A percentile compares a stretch with the other conserved stretches of the same genome.
phyloP scores from a whole-genome alignment of 2,888 invertebrate genomes.

The Antitype chi region DNA sequence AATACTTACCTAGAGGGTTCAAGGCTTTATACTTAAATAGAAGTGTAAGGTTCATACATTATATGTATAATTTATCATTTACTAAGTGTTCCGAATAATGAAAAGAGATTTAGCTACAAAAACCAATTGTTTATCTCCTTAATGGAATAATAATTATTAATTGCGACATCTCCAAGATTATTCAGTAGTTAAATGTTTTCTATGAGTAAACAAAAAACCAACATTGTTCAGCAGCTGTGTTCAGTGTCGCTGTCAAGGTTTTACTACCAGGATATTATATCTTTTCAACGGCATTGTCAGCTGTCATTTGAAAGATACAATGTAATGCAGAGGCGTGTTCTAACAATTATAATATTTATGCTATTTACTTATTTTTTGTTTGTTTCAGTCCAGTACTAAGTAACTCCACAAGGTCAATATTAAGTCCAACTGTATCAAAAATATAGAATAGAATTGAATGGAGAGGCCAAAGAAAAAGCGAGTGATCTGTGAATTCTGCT shows the following conservation, averaged over 20 bases:
- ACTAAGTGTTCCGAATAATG: not conserved
- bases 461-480: not conserved
- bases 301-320: not conserved
- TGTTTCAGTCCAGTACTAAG: too few species aligned
- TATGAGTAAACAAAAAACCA: not conserved
- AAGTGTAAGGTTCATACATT: not conserved
- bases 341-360: too few species aligned
- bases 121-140: not conserved
- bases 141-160: not conserved
- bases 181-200: not conserved
- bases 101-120: not conserved
- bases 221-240: not conserved
- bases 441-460: too few species aligned
- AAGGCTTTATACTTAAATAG: too few species aligned
- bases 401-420: too few species aligned
- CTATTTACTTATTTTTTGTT: too few species aligned
- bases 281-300: not conserved
- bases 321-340: not conserved
- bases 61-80: not conserved
- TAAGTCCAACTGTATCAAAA: too few species aligned
- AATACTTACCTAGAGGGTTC: not conserved
- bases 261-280: not conserved
- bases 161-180: not conserved
- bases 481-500: not conserved
- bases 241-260: slow-evolving; percentile 31